Evolutionary conservation across 2,797 vertebrate genomes (phyloP).

Genomic region (Moxostoma hubbsi): DNA sequence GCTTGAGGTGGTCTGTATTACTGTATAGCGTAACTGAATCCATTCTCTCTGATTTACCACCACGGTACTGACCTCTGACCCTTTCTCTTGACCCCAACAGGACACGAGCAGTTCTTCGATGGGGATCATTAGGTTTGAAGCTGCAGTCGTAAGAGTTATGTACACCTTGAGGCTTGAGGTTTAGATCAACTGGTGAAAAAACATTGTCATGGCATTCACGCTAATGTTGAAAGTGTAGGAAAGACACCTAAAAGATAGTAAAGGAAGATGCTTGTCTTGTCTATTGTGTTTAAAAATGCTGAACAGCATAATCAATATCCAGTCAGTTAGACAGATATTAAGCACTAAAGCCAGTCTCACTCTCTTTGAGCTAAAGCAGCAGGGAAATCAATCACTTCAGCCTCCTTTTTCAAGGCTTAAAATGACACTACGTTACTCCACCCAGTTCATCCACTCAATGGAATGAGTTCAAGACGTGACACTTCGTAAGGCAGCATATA

Average conservation of each 20-base stretch:
- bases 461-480: slow-evolving; percentile 30
- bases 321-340: neutral
- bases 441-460: slow-evolving; percentile 41
- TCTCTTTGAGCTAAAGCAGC: slow-evolving; percentile 28
- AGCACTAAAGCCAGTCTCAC: neutral
- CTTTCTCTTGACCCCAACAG: slow-evolving; percentile 53
- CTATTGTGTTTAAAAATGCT: neutral
- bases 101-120: slow-evolving; percentile 57
- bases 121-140: slow-evolving; percentile 66
- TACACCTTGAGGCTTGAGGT: slow-evolving; percentile 47
- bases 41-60: slow-evolving; percentile 66
- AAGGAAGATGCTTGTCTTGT: too few relatives aligned
- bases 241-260: too few relatives aligned
- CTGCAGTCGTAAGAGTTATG: slow-evolving; percentile 65
- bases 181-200: neutral
- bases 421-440: slow-evolving; percentile 26
- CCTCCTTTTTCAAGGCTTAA: neutral
- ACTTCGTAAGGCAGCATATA: neutral
- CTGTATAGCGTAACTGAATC: slow-evolving; percentile 59
- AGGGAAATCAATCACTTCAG: slow-evolving; percentile 41
- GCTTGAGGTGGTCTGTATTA: slow-evolving; percentile 40
- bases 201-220: neutral
- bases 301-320: neutral
- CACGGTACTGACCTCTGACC: slow-evolving; percentile 3
- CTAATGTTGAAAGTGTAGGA: neutral